Base-by-base conservation (phyloP, 2,797 vertebrate genomes). In the Pipistrellus kuhlii region DNA sequence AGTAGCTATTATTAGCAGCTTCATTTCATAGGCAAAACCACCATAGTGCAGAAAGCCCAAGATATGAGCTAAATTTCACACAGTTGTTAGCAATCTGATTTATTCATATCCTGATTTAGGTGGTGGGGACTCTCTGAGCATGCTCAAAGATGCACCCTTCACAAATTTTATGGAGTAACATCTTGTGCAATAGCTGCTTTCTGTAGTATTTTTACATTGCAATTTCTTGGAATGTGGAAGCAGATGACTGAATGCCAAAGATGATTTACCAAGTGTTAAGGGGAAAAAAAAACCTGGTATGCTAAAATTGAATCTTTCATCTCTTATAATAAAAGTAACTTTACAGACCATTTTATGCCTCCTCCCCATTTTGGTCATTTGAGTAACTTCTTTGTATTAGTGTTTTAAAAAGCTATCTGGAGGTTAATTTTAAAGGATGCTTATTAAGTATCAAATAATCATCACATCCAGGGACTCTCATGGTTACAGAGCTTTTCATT, bases 371-470 rank as follows among this genome's bases (percentile, higher is more conserved):
- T 38, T 38, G 57, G 25, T 77, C 25, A 44, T 90, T 95, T 90
- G 78, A 80, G 88, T 57, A 76, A 87, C 82, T 11, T 46, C 48
- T 69, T 83, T 83, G 21, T 59, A 48, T 5, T 69, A 41, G 6
- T 41, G 85, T 85, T 83, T 66, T 81, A 90, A 59, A 78, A 80
- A 68, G 30, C 18, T 66, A 87, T 95, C 94, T 95, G 68, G 53
- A 12, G 85, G 46, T 97, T 97, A 92, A 91, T 96, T 97, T 98
- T 93, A 96, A 97, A 97, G 68, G 82, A 92, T 93, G 25, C 13
- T 80, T 97, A 96, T 97, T 96, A 97, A 97, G 94, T 91, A 96
- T 96, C 95, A 97, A 68, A 94, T 91, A 96, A 93, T 96, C 96
- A 97, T 96, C 85, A 69, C 87, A 90, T 91, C 64, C 91, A 97